These are phyloP conservation scores for Grapholita molesta DNA, from an alignment of 1,140 invertebrate genomes.

Conservation along the genomic window DNA sequence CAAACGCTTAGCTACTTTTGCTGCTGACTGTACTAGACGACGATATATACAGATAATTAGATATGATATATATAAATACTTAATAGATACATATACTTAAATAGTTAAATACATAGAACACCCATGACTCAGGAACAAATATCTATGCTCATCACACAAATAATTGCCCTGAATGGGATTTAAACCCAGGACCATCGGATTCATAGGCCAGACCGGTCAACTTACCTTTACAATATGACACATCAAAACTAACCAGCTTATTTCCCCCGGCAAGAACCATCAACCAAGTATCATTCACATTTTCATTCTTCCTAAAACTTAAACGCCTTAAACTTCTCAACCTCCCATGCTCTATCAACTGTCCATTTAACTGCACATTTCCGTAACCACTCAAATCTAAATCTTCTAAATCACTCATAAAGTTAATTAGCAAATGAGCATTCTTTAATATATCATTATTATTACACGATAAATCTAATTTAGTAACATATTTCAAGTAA, in stretches of 20 bases:
- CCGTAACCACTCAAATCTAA: neutral
- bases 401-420: neutral
- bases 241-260: neutral
- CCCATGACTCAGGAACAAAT: no score
- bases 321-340: neutral
- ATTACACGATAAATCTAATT: neutral
- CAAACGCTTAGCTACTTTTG: no score
- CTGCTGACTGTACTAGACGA: no score
- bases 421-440: neutral
- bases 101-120: no score
- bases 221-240: neutral
- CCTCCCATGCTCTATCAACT: neutral
- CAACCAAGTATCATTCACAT: neutral
- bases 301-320: neutral
- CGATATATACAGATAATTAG: no score
- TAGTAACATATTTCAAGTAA: neutral
- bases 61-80: no score
- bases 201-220: no score
- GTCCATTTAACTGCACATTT: neutral
- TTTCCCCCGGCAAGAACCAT: neutral
- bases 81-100: no score
- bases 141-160: no score
- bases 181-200: no score
- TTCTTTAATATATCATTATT: neutral
- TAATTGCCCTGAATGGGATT: no score